Conservation (phyloP, 2,888 invertebrate genomes). For the Epirrhoe tristata region DNA sequence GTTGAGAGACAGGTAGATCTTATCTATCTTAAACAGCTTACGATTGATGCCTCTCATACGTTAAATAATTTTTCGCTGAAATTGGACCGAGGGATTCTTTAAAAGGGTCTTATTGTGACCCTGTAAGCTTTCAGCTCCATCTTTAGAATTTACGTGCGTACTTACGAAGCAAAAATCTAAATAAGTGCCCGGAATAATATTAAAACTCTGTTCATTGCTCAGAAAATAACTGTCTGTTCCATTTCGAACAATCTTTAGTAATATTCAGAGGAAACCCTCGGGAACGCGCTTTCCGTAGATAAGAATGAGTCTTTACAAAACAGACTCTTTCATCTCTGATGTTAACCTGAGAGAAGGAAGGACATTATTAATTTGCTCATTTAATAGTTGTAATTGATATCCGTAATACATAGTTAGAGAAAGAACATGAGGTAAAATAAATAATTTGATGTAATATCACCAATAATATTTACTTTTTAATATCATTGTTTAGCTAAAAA, state of each 20-base stretch:
- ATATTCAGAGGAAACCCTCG: conserved; percentile 30
- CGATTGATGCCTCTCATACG: conserved; percentile 20
- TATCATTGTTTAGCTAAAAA: neutral
- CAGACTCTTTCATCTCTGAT: conserved; percentile 24
- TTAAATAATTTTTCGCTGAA: conserved; percentile 17
- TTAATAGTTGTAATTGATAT: neutral
- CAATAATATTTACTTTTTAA: too few species aligned
- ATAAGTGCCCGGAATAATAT: conserved; percentile 29
- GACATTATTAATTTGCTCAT: neutral
- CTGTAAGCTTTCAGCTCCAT: conserved; percentile 31
- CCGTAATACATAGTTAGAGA: neutral
- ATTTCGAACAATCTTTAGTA: conserved; percentile 25
- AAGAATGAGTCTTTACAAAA: conserved; percentile 34
- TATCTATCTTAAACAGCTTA: conserved; percentile 16
- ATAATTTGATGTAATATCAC: neutral
- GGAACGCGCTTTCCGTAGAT: conserved; percentile 28
- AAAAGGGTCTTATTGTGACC: conserved; percentile 33
- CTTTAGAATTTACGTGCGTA: conserved; percentile 25
- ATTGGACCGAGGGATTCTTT: conserved; percentile 19
- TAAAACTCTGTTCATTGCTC: conserved; percentile 21
- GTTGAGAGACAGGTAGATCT: conserved; percentile 7
- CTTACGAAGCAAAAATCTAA: conserved; percentile 28
- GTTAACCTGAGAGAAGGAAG: conserved; percentile 9
- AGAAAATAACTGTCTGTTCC: conserved; percentile 29
- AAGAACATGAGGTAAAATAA: neutral